These are phyloP conservation scores for Glaucomys volans DNA, from an alignment of 2,113 vertebrate genomes.

Conservation along the genomic window DNA sequence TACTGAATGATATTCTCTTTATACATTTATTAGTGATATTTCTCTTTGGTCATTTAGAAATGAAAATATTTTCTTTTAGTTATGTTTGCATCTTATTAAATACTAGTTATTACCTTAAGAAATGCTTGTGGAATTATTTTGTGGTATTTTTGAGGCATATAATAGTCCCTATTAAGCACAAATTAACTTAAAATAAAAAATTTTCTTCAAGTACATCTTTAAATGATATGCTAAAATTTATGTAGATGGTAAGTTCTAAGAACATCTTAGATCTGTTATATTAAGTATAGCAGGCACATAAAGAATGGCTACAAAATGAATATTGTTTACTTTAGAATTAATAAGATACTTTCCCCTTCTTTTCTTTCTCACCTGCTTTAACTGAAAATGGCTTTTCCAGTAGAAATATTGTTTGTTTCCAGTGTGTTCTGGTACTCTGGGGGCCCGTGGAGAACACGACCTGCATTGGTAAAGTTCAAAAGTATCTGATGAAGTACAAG, in stretches of 20 bases:
- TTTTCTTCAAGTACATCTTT: neutral
- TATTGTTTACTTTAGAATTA: conserved; percentile 1
- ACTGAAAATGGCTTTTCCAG: conserved; percentile 93
- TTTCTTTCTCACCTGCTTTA: conserved; percentile 89
- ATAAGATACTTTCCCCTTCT: neutral
- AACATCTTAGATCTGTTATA: neutral
- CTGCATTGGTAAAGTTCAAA: conserved; percentile 88
- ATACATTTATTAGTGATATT: neutral
- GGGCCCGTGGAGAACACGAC: conserved; percentile 96
- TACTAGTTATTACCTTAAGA: neutral
- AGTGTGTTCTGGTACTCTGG: conserved; percentile 93
- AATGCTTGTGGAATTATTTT: conserved; percentile 42
- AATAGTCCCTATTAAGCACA: neutral
- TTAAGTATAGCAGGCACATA: neutral
- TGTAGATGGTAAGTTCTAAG: neutral
- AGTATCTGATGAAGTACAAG: conserved; percentile 85
- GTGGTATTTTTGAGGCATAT: conserved; percentile 15
- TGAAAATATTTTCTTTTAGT: conserved; percentile 44
- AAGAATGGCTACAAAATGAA: neutral
- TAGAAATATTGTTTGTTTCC: conserved; percentile 97
- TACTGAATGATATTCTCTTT: neutral
- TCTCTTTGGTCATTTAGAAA: neutral
- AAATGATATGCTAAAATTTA: conserved; percentile 54
- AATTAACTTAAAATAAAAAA: neutral
- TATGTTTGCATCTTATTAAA: conserved; percentile 16